Conservation (phyloP, 2,797 vertebrate species). For the Emys orbicularis region DNA sequence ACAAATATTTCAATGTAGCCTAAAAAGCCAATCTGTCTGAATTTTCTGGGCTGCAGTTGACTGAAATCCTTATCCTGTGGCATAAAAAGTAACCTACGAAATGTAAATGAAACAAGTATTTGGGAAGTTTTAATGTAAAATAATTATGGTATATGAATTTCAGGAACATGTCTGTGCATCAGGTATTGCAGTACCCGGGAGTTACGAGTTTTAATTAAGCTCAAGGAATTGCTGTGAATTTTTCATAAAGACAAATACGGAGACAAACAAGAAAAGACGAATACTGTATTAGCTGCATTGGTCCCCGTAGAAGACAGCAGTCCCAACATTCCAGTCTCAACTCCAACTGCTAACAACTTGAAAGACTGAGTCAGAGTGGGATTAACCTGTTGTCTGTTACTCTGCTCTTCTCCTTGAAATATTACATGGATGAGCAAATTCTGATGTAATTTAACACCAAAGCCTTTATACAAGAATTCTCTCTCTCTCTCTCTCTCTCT, state of each 20-base stretch:
- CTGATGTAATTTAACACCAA: neutral
- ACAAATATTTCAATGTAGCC: neutral
- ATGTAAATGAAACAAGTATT: neutral
- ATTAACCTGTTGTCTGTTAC: neutral
- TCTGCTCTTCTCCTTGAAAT: neutral
- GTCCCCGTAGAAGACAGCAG: neutral
- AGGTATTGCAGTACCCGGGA: neutral
- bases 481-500: too few species aligned
- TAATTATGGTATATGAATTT: neutral
- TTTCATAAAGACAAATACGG: conserved; percentile 15
- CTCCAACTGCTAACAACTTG: neutral
- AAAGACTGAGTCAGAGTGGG: neutral
- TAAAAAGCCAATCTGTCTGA: neutral
- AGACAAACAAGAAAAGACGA: neutral
- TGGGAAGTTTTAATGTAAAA: neutral
- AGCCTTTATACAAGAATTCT: neutral
- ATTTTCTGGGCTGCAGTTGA: neutral
- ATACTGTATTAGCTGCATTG: conserved; percentile 1
- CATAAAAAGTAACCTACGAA: neutral
- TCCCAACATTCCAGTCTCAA: neutral
- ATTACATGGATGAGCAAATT: neutral
- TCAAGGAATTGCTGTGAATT: neutral
- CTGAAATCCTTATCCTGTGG: neutral
- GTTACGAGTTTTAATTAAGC: neutral
- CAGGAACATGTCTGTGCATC: fast-evolving